These are phyloP conservation scores for Gastrophysa polygoni DNA, from an alignment of 2,888 invertebrate species.

Conservation along the genomic window DNA sequence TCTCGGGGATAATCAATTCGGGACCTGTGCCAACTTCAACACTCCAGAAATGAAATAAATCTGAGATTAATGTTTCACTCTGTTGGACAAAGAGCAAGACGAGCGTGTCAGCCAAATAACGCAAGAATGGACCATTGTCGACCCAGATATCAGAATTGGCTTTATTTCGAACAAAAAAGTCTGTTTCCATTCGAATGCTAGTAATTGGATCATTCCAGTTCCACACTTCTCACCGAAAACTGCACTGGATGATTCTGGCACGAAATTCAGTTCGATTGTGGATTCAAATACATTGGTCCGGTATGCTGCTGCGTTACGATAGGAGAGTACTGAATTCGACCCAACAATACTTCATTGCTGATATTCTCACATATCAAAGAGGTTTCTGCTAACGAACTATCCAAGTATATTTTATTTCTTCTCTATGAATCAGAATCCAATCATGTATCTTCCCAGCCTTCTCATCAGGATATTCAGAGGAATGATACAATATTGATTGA, in stretches of 20 bases:
- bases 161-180: constrained; percentile 18
- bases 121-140: neutral
- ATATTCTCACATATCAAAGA: too few relatives aligned
- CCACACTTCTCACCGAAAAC: neutral
- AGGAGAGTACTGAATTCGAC: neutral
- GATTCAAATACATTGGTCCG: neutral
- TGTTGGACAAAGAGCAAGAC: neutral
- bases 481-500: too few relatives aligned
- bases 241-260: neutral
- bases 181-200: constrained; percentile 17
- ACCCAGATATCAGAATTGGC: constrained; percentile 16
- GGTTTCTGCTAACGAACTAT: too few relatives aligned
- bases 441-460: too few relatives aligned
- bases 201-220: constrained; percentile 22
- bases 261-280: neutral
- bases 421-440: too few relatives aligned
- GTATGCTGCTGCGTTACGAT: neutral
- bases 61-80: neutral
- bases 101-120: neutral
- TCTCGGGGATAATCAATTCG: too few relatives aligned
- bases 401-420: too few relatives aligned
- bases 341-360: too few relatives aligned
- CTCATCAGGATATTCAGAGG: too few relatives aligned
- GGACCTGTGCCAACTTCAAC: neutral
- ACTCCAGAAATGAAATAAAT: neutral